Evolutionary conservation across 2,888 invertebrate species (phyloP).

Genomic region (Aelia acuminata): DNA sequence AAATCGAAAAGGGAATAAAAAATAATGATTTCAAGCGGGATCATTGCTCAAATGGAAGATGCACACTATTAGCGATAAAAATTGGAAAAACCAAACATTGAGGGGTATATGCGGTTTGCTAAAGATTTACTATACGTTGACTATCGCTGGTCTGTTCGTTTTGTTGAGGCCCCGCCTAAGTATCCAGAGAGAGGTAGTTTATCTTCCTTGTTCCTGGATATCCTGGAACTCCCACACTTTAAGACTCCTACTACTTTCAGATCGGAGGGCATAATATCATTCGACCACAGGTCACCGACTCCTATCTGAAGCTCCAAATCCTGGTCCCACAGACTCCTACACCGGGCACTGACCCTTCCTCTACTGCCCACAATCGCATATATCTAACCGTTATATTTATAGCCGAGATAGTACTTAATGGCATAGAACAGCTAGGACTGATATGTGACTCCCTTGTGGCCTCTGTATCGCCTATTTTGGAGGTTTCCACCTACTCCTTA

Average conservation of each 20-base stretch:
- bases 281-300: neutral
- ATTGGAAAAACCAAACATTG: too few relatives aligned
- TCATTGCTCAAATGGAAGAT: too few relatives aligned
- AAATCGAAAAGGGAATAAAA: too few relatives aligned
- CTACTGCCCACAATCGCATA: neutral
- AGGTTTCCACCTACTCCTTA: neutral
- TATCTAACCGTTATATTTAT: conserved; percentile 29
- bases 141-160: too few relatives aligned
- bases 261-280: neutral
- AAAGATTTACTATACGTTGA: too few relatives aligned
- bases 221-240: neutral
- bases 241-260: conserved; percentile 25
- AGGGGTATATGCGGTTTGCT: too few relatives aligned
- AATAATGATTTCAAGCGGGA: too few relatives aligned
- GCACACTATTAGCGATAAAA: too few relatives aligned
- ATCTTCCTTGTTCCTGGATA: neutral
- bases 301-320: neutral
- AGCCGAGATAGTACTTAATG: neutral
- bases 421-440: conserved; percentile 12
- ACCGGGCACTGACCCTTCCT: conserved; percentile 24
- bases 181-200: neutral
- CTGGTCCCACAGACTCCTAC: conserved; percentile 39
- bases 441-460: neutral
- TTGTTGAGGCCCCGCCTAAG: neutral
- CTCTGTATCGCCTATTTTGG: conserved; percentile 9